Conservation (phyloP, 1,140 invertebrate species). For the Neotoxoptera formosana region DNA sequence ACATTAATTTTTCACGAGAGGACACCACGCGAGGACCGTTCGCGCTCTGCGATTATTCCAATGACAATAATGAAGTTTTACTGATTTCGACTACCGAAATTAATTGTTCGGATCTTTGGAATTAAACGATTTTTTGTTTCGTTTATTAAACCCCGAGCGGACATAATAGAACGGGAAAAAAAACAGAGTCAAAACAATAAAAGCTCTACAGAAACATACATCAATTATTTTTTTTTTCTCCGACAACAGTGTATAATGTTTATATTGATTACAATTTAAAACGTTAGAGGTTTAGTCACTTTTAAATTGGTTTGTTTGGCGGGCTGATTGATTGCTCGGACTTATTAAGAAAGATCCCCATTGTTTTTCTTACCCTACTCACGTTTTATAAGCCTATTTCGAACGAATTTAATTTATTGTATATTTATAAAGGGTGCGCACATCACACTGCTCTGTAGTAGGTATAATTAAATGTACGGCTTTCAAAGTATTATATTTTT, state of each 20-base stretch:
- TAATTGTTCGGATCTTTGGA: slow-evolving; percentile 1
- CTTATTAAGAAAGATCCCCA: slow-evolving; percentile 15
- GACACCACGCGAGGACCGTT: background rate
- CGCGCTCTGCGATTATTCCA: background rate
- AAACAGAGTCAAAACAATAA: slow-evolving; percentile 13
- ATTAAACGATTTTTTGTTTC: background rate
- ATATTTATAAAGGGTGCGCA: background rate
- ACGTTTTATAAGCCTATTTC: background rate
- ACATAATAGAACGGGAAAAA: background rate
- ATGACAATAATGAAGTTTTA: slow-evolving; percentile 8
- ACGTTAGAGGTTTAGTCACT: slow-evolving; percentile 1
- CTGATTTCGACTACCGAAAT: background rate
- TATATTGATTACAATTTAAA: slow-evolving; percentile 22
- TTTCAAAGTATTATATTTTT: slow-evolving; percentile 12
- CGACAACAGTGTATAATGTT: slow-evolving; percentile 12
- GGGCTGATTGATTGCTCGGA: background rate
- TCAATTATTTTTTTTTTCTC: background rate
- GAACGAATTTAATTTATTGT: background rate
- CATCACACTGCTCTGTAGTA: background rate
- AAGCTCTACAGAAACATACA: background rate
- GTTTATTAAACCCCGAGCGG: background rate
- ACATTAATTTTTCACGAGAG: background rate
- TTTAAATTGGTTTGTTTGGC: background rate
- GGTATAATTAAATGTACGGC: background rate
- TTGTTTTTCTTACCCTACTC: background rate